phyloP scores from a whole-genome alignment of 1,140 invertebrate genomes.

The Notospermus geniculatus region DNA sequence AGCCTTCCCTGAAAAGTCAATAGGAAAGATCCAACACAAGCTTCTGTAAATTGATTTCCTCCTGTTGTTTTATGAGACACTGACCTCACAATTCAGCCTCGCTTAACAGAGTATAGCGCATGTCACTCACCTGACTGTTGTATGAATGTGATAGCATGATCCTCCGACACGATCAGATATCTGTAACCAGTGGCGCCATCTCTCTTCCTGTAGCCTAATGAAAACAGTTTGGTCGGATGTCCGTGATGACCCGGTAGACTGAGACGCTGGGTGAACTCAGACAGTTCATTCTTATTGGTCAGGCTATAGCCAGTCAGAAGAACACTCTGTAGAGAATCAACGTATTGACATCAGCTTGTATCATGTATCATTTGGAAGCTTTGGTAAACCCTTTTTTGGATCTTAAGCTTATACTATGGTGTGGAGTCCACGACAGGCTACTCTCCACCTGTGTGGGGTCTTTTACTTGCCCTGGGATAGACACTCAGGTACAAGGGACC shows the following conservation, averaged over 20 bases:
- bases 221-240: constrained; percentile 19
- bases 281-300: constrained; percentile 18
- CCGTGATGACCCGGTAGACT: no score
- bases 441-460: no score
- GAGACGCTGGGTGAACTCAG: background rate
- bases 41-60: no score
- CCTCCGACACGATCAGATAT: constrained; percentile 60
- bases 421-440: no score
- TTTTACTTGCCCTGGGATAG: no score
- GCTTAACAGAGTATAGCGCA: background rate
- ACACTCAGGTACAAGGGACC: no score
- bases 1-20: constrained; percentile 36
- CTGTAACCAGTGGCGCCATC: constrained; percentile 58
- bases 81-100: background rate
- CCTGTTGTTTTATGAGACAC: background rate
- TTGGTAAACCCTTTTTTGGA: no score
- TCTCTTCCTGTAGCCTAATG: constrained; percentile 38
- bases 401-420: no score
- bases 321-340: no score
- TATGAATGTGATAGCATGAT: constrained; percentile 62
- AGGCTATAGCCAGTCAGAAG: no score
- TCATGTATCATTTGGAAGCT: no score
- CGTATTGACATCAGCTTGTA: no score
- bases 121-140: constrained; percentile 58
- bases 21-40: constrained; percentile 58